phyloP scores from a whole-genome alignment of 2,113 vertebrate species.

The Genyomyrus donnyi region DNA sequence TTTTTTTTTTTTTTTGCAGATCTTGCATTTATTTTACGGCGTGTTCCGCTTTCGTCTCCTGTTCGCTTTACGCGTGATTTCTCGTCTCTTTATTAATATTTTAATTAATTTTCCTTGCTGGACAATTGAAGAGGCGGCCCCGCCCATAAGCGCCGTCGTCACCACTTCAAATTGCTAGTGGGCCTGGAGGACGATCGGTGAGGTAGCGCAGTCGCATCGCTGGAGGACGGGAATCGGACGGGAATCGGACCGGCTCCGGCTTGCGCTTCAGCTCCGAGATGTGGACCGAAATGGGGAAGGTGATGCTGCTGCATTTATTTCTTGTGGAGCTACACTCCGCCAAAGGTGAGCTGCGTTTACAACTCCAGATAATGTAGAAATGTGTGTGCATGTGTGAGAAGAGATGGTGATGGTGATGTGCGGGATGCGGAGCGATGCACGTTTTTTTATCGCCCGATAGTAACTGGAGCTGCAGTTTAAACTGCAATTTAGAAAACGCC shows the following conservation, averaged over 20 bases:
- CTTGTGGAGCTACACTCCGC: slow-evolving; percentile 40
- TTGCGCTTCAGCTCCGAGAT: slow-evolving; percentile 57
- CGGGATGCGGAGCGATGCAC: not conserved
- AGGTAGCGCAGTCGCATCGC: slow-evolving; percentile 42
- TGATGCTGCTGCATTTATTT: slow-evolving; percentile 54
- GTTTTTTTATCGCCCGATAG: not conserved
- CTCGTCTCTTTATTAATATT: not conserved
- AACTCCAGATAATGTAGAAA: not conserved
- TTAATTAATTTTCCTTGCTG: not conserved
- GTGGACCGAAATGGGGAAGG: slow-evolving; percentile 57
- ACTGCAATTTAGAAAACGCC: not conserved
- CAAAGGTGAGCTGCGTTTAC: slow-evolving; percentile 49
- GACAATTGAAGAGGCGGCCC: slow-evolving; percentile 6
- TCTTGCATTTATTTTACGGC: not conserved
- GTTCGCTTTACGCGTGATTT: not conserved
- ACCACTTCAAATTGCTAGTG: slow-evolving; percentile 38
- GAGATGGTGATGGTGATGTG: not conserved
- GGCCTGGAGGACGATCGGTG: slow-evolving; percentile 24
- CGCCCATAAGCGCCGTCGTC: slow-evolving; percentile 47
- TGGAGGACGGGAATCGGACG: slow-evolving; percentile 44
- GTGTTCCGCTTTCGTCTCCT: not conserved
- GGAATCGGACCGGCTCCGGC: slow-evolving; percentile 52
- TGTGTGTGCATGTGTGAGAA: not conserved
- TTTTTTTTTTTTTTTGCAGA: not conserved
- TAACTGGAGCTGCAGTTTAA: not conserved